Conservation (phyloP, 2,888 invertebrate species). For the Axea sp. region DNA sequence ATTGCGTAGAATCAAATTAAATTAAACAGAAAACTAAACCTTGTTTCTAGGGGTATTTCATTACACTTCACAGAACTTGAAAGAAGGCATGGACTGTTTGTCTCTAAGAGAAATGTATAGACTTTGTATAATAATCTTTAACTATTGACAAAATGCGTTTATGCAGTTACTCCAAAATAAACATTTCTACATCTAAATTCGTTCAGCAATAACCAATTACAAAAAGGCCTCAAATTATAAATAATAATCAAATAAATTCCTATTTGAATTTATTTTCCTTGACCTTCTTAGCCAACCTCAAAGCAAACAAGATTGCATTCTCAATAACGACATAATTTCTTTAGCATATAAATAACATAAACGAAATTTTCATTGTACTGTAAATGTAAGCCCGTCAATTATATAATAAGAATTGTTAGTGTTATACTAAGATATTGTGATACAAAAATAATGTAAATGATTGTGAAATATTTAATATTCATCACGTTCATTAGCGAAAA, state of each 20-base stretch:
- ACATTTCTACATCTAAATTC: too few relatives aligned
- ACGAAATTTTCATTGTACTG: conserved; percentile 36
- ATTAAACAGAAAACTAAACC: too few relatives aligned
- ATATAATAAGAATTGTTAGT: conserved; percentile 54
- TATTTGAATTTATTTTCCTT: conserved; percentile 1
- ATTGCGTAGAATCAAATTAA: neutral
- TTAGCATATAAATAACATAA: conserved; percentile 32
- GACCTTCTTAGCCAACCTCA: neutral
- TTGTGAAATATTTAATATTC: conserved; percentile 49
- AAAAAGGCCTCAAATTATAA: conserved; percentile 10
- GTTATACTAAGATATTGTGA: conserved; percentile 56
- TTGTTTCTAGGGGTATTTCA: too few relatives aligned
- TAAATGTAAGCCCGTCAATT: conserved; percentile 54
- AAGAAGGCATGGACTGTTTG: conserved; percentile 25
- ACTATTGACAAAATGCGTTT: neutral
- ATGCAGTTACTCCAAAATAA: neutral
- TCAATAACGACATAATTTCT: too few relatives aligned
- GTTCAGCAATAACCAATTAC: too few relatives aligned
- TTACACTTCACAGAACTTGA: too few relatives aligned
- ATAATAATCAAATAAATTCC: conserved; percentile 7
- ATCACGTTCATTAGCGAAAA: conserved; percentile 19
- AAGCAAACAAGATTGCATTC: too few relatives aligned
- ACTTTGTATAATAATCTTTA: conserved; percentile 13
- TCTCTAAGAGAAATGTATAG: conserved; percentile 10
- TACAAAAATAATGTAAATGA: conserved; percentile 48